phyloP scores from a whole-genome alignment of 1,140 invertebrate species.

The Drosophila insularis region DNA sequence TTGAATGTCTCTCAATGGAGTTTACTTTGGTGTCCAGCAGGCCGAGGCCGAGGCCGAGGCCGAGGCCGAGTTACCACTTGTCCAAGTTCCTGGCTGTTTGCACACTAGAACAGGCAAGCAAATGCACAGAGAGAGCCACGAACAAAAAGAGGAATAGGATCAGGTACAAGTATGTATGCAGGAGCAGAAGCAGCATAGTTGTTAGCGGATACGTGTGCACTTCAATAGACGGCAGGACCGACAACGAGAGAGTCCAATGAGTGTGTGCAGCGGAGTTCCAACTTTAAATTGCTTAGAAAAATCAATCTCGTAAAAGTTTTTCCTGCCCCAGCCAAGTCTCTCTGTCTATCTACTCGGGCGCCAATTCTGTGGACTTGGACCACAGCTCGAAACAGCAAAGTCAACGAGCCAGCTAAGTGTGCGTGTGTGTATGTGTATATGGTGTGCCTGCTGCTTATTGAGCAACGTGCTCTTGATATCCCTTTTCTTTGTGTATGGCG shows the following conservation, averaged over 20 bases:
- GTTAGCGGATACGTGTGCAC: conserved; percentile 12
- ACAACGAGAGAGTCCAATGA: not conserved
- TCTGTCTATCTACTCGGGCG: not conserved
- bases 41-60: not conserved
- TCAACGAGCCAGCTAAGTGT: conserved; percentile 68
- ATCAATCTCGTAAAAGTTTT: conserved; percentile 79
- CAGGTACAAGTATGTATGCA: not conserved
- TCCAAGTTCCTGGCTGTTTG: not conserved
- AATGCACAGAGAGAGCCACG: too few relatives aligned
- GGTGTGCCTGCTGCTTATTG: conserved; percentile 60
- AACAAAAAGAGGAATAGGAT: not conserved
- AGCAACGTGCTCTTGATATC: conserved; percentile 46
- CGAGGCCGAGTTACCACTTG: conserved; percentile 4
- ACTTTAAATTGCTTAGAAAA: conserved; percentile 80
- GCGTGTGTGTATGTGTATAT: conserved; percentile 30
- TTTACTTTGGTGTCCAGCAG: conserved; percentile 20
- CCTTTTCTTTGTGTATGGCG: conserved; percentile 37
- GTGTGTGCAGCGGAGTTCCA: conserved; percentile 47
- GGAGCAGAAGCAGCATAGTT: conserved; percentile 3
- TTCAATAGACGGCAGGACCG: not conserved
- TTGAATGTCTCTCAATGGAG: conserved; percentile 48
- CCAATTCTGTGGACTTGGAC: conserved; percentile 65
- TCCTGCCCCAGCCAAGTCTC: conserved; percentile 33
- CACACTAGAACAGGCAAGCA: not conserved
- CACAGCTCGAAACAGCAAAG: conserved; percentile 43